Evolutionary conservation across 2,113 vertebrate genomes (phyloP), one percentile per base, ranked within the genome.

Genomic region (Ploceus nigricollis): DNA sequence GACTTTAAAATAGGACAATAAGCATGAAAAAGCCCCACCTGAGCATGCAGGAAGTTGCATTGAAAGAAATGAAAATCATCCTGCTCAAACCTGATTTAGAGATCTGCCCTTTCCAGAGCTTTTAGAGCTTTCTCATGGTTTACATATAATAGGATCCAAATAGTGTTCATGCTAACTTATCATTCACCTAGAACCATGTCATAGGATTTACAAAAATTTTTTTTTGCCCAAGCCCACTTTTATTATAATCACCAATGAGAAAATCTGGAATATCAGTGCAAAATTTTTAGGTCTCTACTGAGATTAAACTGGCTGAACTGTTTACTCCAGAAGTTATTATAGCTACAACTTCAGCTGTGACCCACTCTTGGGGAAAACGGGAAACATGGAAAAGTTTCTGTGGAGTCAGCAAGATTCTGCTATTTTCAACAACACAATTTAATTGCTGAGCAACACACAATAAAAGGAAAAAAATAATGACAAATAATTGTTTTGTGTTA

Each of bases 171-270:
- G 28, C 20, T 3, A 31, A 37, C 10, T 65, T 28, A 37, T 40
- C 17, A 51, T 30, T 60, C 9, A 57, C 11, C 14, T 63, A 10
- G 72, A 87, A 45, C 4, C 1, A 0, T 15, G 14, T 17, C 21
- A 63, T 6, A 28, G 17, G 10, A 64, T 35, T 56, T 47, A 31
- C 6, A 73, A 45, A 58, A 21, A 3, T 15, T 12, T 37, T 48
- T 37, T 48, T 39, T 42, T 45, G 1, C 22, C 1, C 0, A 42
- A 44, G 8, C 21, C 31, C 5, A 44, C 4, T 69, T 56, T 48
- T 45, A 44, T 21, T 63, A 16, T 13, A 65, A 65, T 31, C 7
- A 37, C 3, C 6, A 35, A 10, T 17, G 15, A 27, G 24, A 87
- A 78, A 54, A 42, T 5, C 4, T 25, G 19, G 13, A 27, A 23